phyloP scores from a whole-genome alignment of 2,113 vertebrate genomes.

The Butorides virescens region DNA sequence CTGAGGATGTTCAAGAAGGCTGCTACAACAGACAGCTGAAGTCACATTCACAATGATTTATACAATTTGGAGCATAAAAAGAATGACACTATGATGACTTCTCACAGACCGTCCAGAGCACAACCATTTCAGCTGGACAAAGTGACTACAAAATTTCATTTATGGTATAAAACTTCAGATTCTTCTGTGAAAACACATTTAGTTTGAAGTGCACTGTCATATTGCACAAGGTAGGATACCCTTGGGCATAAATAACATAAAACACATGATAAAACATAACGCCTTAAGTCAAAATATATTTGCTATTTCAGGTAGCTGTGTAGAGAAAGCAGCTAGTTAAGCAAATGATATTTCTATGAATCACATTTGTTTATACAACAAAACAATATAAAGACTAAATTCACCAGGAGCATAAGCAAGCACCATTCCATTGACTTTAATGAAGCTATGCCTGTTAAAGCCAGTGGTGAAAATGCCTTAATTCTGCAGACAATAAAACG shows the following conservation, averaged over 20 bases:
- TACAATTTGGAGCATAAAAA: neutral
- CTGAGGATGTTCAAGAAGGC: neutral
- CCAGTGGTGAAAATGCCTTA: neutral
- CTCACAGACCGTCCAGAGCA: neutral
- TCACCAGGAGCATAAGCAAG: slow-evolving; percentile 7
- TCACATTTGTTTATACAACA: slow-evolving; percentile 5
- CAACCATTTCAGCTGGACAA: neutral
- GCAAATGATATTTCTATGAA: slow-evolving; percentile 42
- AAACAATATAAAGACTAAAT: slow-evolving; percentile 5
- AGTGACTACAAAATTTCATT: slow-evolving; percentile 18
- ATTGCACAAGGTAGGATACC: slow-evolving; percentile 18
- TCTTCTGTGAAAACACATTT: slow-evolving; percentile 47
- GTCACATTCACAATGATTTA: neutral
- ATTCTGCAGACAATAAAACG: neutral
- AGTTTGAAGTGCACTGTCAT: slow-evolving; percentile 38
- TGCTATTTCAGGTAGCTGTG: slow-evolving; percentile 5
- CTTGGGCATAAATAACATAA: slow-evolving; percentile 49
- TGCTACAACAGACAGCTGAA: neutral
- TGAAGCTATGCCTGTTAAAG: slow-evolving; percentile 1
- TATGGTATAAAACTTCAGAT: neutral
- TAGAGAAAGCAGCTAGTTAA: slow-evolving; percentile 39
- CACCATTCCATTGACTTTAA: neutral
- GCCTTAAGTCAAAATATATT: slow-evolving; percentile 25
- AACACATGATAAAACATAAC: slow-evolving; percentile 33
- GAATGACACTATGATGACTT: neutral